Base-by-base conservation (phyloP, 2,888 invertebrate genomes). In the Synergus itoensis region DNA sequence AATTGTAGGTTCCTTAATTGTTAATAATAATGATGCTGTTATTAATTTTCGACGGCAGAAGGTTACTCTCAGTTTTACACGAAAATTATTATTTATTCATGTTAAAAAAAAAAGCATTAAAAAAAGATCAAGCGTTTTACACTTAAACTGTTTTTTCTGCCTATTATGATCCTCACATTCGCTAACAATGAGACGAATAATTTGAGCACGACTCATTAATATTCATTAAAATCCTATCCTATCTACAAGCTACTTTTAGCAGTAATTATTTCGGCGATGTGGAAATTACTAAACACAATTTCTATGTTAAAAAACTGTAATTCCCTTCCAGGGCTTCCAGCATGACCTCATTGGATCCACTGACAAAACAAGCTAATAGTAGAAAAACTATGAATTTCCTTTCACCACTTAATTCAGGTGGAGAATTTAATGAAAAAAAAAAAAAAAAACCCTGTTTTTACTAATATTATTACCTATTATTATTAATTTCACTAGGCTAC, bases 191-290 rank as follows among this genome's bases (percentile, higher is more conserved):
- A n/a, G 5, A 14, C 16, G 14, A 36, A 14, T 63, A 14, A 28
- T 28, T 12, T 36, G 14, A 36, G 16, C 36, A 12, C 36, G 12
- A 14, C 36, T 63, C 16, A 63, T 63, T 63, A 36, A 36, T 63
- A 63, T 63, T 63, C 63, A 63, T 63, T 21, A 28, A 63, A 63
- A 63, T 57, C 8, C 36, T 63, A 14, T 36, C 14, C 14, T 63
- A 16, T 63, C 0, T 63, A 63, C 14, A 28, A 63, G 28, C 28
- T 63, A 63, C 63, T 63, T 63, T 16, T 14, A 63, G 8, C 36
- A 12, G 21, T 12, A 63, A 63, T 63, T 63, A 67, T 67, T 67
- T 28, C n/a, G 5, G 8, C 21, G 21, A 18, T 67, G 43, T 67
- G 14, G 45, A 45, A 67, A 67, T 67, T 67, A 67, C 43, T 18